phyloP scores from a whole-genome alignment of 2,888 invertebrate species.

The Campoplex nolae region DNA sequence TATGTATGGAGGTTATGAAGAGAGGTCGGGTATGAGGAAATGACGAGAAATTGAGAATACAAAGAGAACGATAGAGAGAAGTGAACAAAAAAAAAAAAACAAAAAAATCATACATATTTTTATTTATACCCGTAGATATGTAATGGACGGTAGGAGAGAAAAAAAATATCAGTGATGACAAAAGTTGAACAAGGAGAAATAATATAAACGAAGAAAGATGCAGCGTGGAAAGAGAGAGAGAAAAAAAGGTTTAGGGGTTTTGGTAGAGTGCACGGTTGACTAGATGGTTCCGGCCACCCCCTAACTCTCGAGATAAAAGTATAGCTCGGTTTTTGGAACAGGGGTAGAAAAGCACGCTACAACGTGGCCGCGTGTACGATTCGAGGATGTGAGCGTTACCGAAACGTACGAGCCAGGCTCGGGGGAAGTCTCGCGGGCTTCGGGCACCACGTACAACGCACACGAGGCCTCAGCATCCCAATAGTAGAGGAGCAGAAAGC shows the following conservation, averaged over 20 bases:
- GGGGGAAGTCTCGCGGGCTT: conserved; percentile 46
- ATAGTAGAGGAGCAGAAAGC: conserved; percentile 3
- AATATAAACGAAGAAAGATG: conserved; percentile 1
- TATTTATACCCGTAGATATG: background rate
- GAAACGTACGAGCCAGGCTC: conserved; percentile 53
- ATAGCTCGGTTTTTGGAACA: conserved; percentile 16
- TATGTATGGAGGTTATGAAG: conserved; percentile 38
- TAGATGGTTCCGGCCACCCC: conserved; percentile 72
- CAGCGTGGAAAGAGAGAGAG: conserved; percentile 24
- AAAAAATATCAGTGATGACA: background rate
- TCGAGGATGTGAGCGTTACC: conserved; percentile 49
- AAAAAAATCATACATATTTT: no score
- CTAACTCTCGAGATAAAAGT: conserved; percentile 46
- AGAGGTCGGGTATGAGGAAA: conserved; percentile 53
- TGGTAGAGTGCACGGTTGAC: conserved; percentile 70
- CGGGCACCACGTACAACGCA: conserved; percentile 52
- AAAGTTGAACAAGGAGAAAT: background rate
- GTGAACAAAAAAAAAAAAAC: background rate
- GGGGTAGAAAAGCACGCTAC: conserved; percentile 56
- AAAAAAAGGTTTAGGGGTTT: conserved; percentile 22
- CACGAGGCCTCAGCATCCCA: conserved; percentile 52
- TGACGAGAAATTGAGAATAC: conserved; percentile 53
- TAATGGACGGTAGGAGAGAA: background rate
- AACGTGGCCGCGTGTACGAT: conserved; percentile 45
- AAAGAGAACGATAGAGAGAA: conserved; percentile 18